Conservation (phyloP, 2,113 vertebrate genomes). For the Phocoena sinus region DNA sequence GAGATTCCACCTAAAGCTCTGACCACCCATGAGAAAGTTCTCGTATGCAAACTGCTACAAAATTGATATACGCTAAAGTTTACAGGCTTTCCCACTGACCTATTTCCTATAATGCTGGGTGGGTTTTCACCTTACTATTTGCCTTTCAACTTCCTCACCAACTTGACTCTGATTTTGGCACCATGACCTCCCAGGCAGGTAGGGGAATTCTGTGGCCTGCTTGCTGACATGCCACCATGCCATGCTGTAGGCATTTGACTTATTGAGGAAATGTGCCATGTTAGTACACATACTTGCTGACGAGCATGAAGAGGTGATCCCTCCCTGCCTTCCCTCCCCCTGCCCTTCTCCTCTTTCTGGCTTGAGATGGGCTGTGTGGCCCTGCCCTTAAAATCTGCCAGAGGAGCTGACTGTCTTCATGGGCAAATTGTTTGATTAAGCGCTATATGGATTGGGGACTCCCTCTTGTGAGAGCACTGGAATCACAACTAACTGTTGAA, state of each 20-base stretch:
- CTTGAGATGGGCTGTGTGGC: accelerated
- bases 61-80: background rate
- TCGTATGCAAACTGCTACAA: background rate
- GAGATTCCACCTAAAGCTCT: background rate
- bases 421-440: background rate
- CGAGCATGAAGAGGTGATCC: accelerated
- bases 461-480: too few relatives aligned
- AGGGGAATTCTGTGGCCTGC: accelerated
- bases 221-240: too few relatives aligned
- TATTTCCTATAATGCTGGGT: accelerated
- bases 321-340: accelerated
- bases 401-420: background rate
- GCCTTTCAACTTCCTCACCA: background rate
- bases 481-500: too few relatives aligned
- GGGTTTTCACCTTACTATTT: background rate
- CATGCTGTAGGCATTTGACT: accelerated
- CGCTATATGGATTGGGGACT: background rate
- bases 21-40: background rate
- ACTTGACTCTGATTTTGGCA: background rate
- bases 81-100: background rate
- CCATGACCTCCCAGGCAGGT: accelerated
- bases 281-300: accelerated
- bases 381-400: too few relatives aligned
- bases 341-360: accelerated
- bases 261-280: background rate